Evolutionary conservation across 2,797 vertebrate species (phyloP).

Genomic region (Dipus sagitta): DNA sequence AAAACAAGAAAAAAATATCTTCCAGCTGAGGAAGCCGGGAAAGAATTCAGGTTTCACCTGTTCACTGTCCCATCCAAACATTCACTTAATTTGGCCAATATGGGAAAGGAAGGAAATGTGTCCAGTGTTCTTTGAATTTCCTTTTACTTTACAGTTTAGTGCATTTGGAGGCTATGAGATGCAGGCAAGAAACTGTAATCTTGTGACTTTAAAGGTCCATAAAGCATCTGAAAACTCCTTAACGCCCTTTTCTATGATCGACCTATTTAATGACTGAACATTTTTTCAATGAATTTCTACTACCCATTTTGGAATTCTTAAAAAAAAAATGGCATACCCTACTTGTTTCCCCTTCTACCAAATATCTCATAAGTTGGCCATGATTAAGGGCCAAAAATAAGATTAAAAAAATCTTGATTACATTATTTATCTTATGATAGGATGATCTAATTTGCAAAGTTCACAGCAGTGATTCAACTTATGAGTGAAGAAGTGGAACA

Average conservation of each 20-base stretch:
- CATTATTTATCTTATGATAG: background rate
- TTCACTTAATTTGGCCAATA: background rate
- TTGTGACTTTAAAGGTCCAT: background rate
- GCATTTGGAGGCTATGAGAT: background rate
- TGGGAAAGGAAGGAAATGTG: background rate
- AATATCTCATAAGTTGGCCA: background rate
- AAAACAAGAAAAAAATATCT: background rate
- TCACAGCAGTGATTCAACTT: background rate
- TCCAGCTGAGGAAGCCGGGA: background rate
- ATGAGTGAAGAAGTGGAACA: constrained; percentile 44
- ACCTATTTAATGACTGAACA: constrained; percentile 12
- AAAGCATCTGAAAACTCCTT: background rate
- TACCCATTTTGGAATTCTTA: background rate
- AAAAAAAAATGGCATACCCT: background rate
- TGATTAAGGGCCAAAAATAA: background rate
- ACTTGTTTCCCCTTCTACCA: constrained; percentile 10
- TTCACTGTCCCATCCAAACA: background rate
- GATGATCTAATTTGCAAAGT: background rate
- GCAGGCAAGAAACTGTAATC: background rate
- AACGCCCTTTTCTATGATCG: background rate
- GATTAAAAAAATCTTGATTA: background rate
- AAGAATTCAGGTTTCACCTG: background rate
- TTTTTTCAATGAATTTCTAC: constrained; percentile 8
- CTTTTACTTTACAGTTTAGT: background rate
- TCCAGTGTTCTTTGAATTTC: background rate